Base-by-base conservation (phyloP, 2,888 invertebrate genomes). In the Sialis lutaria region DNA sequence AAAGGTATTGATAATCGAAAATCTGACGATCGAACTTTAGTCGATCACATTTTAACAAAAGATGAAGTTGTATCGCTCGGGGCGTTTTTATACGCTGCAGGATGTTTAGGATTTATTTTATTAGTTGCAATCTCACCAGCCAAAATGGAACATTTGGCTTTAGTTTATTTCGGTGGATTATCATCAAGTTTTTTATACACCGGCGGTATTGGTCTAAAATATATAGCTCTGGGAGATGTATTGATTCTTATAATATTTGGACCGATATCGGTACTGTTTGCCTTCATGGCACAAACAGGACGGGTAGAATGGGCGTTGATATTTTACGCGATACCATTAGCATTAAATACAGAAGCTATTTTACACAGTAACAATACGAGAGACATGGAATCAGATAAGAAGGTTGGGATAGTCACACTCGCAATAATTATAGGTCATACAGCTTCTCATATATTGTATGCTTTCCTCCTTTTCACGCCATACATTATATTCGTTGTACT, bases 101-200 rank as follows among this genome's bases (percentile, higher is more conserved):
- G 93, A 42, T 92, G 91, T 64, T 67, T 79, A 12, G 87, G 86
- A 47, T 90, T 89, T 62, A 77, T 89, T 42, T 65, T 82, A 7
- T 64, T 89, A 48, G 78, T 82, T 0, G 69, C 76, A 50, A 70
- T 90, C 49, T 92, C 93, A 46, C 88, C 90, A 8, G 92, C 92
- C 1, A 82, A 84, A 64, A 87, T 93, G 86, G 93, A 93, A 64
- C 93, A 93, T 63, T 69, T 95, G 55, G 93, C 95, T 6, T 68
- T 95, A 42, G 87, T 93, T 1, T 95, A 92, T 63, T 95, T 95
- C 67, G 93, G 95, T 48, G 95, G 95, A 2, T 65, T 95, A 47
- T 93, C 92, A 31, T 89, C 91, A 46, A 92, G 92, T 53, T 95
- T 95, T 66, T 70, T 95, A n/a, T 95, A 95, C 59, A 95, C 95